Percentiles rank a stretch among this genome's conserved stretches.
Evolutionary conservation across 2,888 invertebrate genomes (phyloP).

Genomic region (Lithophane semibrunnea): DNA sequence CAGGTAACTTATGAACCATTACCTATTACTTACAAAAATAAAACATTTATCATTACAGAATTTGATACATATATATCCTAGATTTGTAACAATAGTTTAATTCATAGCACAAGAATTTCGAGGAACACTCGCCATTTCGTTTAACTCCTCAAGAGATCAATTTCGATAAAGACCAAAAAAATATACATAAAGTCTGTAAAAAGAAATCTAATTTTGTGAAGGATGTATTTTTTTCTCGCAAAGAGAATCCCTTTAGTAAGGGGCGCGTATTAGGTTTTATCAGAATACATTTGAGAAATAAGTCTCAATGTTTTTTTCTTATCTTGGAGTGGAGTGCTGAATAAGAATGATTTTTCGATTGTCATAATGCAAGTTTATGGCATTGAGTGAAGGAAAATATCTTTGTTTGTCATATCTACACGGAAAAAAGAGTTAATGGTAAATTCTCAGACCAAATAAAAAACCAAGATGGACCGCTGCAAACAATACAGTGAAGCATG

Average conservation of each 20-base stretch:
- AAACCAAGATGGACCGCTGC: no score
- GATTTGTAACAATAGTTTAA: slow-evolving; percentile 21
- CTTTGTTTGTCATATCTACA: neutral
- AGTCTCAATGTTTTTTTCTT: slow-evolving; percentile 48
- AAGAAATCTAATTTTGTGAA: slow-evolving; percentile 66
- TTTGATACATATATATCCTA: slow-evolving; percentile 27
- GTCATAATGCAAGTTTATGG: neutral
- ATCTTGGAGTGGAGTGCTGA: slow-evolving; percentile 34
- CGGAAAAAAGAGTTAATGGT: neutral
- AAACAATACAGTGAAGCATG: no score
- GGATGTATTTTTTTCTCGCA: slow-evolving; percentile 61
- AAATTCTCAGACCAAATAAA: no score
- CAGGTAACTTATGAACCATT: neutral
- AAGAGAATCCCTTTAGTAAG: slow-evolving; percentile 59
- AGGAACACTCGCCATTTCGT: slow-evolving; percentile 25
- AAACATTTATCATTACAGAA: neutral
- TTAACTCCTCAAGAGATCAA: slow-evolving; percentile 58
- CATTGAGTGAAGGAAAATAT: neutral
- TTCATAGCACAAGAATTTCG: neutral
- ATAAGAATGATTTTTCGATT: slow-evolving; percentile 39
- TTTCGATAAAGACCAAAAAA: slow-evolving; percentile 62
- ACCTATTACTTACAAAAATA: neutral
- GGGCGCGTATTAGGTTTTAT: slow-evolving; percentile 49
- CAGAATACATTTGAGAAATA: slow-evolving; percentile 51
- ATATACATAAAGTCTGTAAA: slow-evolving; percentile 60